A percentile compares a stretch with the other conserved stretches of the same genome.
Conservation (phyloP, 2,797 vertebrate genomes). For the Falco novaeseelandiae region DNA sequence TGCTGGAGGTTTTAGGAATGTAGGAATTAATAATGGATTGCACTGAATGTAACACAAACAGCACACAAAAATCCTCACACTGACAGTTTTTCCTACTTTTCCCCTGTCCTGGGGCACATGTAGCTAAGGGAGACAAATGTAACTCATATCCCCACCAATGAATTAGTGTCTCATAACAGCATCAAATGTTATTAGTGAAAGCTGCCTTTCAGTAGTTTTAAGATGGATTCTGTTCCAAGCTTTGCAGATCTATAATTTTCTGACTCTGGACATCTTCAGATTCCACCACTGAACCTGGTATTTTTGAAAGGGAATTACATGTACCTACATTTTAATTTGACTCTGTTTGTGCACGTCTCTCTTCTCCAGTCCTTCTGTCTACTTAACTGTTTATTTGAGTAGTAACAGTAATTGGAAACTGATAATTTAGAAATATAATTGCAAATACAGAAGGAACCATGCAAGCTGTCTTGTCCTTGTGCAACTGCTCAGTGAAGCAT, state of each 20-base stretch:
- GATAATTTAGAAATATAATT: not conserved
- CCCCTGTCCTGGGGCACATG: not conserved
- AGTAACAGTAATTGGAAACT: not conserved
- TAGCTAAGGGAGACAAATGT: not conserved
- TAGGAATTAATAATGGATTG: conserved; percentile 37
- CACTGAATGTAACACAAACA: conserved; percentile 45
- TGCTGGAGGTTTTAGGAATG: not conserved
- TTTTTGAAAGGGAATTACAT: not conserved
- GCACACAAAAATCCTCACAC: not conserved
- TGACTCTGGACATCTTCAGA: not conserved
- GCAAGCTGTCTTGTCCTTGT: not conserved
- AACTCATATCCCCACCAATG: not conserved
- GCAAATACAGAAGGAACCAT: not conserved
- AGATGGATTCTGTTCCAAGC: not conserved
- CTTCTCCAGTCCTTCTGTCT: not conserved
- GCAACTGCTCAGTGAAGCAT: not conserved
- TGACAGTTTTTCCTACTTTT: not conserved
- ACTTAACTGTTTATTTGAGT: not conserved
- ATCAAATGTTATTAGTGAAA: not conserved
- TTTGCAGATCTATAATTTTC: not conserved
- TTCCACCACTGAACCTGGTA: not conserved
- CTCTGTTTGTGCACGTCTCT: not conserved
- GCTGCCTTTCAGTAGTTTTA: not conserved
- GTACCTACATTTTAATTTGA: not conserved
- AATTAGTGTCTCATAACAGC: not conserved